phyloP scores from a whole-genome alignment of 1,140 invertebrate genomes.

The Megalopta genalis region DNA sequence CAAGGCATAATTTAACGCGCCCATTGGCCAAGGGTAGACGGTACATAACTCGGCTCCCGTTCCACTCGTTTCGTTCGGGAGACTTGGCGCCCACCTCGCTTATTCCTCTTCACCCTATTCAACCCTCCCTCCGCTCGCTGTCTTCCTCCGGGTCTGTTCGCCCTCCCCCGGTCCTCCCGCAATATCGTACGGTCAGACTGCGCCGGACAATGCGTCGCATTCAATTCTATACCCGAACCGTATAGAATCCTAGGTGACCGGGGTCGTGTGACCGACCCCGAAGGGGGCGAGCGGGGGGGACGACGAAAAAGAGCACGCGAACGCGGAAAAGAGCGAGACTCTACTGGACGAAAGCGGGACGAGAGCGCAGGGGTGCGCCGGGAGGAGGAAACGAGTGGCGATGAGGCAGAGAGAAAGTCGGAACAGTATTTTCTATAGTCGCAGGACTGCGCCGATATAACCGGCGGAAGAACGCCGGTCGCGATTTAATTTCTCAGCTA shows the following conservation, averaged over 20 bases:
- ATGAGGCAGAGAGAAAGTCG: neutral
- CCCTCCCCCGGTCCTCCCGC: conserved; percentile 45
- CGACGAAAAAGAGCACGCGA: neutral
- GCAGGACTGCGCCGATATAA: too few relatives aligned
- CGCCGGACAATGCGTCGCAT: conserved; percentile 72
- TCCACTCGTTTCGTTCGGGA: conserved; percentile 54
- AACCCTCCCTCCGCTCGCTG: conserved; percentile 46
- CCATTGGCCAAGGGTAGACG: conserved; percentile 59
- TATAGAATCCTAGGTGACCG: conserved; percentile 36
- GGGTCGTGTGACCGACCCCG: conserved; percentile 42
- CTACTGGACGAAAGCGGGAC: neutral
- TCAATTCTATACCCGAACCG: conserved; percentile 67
- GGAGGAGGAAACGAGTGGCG: neutral
- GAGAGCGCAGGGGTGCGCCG: neutral
- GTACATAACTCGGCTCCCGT: conserved; percentile 60
- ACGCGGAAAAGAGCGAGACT: conserved; percentile 22
- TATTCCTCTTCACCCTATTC: conserved; percentile 57
- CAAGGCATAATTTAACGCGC: conserved; percentile 68
- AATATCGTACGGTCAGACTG: conserved; percentile 75
- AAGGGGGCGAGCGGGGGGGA: conserved; percentile 25
- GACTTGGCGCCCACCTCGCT: conserved; percentile 65
- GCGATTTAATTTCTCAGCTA: neutral
- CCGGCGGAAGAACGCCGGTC: neutral
- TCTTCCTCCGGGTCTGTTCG: conserved; percentile 30
- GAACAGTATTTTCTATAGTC: neutral